phyloP scores from a whole-genome alignment of 2,888 invertebrate genomes.

The Macaria notata region DNA sequence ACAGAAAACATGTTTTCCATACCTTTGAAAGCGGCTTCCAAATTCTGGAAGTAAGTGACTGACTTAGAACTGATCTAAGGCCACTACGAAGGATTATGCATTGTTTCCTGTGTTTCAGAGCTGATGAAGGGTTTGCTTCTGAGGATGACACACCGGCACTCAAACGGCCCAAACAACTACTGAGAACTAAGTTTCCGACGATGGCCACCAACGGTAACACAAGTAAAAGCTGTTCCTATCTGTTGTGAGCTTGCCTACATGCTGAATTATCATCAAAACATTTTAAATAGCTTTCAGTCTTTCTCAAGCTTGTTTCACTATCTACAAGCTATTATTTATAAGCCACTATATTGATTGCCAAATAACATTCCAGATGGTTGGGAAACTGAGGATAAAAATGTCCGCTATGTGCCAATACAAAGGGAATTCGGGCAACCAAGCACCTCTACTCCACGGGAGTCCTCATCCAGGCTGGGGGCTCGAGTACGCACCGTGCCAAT shows the following conservation, averaged over 20 bases:
- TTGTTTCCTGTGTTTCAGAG: slow-evolving; percentile 51
- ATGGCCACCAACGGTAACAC: slow-evolving; percentile 61
- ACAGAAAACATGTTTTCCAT: slow-evolving; percentile 58
- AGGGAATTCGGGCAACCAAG: slow-evolving; percentile 64
- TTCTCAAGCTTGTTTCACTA: neutral
- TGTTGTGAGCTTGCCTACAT: neutral
- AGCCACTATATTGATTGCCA: neutral
- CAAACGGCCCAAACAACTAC: slow-evolving; percentile 65
- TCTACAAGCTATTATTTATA: neutral
- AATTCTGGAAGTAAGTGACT: slow-evolving; percentile 66
- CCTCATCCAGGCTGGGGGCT: slow-evolving; percentile 37
- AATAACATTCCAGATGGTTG: slow-evolving; percentile 45
- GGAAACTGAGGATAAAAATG: slow-evolving; percentile 46
- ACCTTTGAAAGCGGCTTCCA: slow-evolving; percentile 62
- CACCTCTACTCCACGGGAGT: slow-evolving; percentile 70
- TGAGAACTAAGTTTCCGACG: slow-evolving; percentile 60
- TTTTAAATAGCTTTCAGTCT: neutral
- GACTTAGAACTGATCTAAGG: too few relatives aligned
- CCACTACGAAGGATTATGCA: neutral
- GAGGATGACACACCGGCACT: slow-evolving; percentile 68
- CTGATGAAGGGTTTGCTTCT: slow-evolving; percentile 64
- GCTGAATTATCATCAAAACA: too few relatives aligned
- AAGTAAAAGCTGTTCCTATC: slow-evolving; percentile 17
- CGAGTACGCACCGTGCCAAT: slow-evolving; percentile 54
- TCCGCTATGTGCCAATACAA: slow-evolving; percentile 70